A percentile compares a stretch with the other conserved stretches of the same genome.
Conservation (phyloP, 2,888 invertebrate species). For the Salpingus planirostris region DNA sequence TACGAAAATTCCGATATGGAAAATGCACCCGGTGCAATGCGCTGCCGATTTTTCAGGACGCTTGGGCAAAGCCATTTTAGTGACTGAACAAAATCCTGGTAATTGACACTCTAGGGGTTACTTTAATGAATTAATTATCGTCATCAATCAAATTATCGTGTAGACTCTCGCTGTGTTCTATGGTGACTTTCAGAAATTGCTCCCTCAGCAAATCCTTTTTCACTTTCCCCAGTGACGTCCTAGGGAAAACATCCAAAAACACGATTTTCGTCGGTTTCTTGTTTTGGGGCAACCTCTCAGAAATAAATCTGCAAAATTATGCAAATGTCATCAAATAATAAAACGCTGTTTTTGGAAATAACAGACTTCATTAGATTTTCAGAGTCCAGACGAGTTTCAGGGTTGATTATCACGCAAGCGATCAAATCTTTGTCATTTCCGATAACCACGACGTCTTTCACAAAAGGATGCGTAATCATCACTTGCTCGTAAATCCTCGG, state of each 20-base stretch:
- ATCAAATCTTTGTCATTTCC: constrained; percentile 23
- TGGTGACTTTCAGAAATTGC: constrained; percentile 16
- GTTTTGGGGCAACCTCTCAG: constrained; percentile 18
- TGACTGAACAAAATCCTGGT: no score
- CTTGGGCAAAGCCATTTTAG: no score
- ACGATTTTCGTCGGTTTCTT: constrained; percentile 23
- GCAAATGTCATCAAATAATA: constrained; percentile 4
- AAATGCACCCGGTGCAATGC: no score
- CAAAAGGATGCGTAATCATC: constrained; percentile 24
- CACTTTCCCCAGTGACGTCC: constrained; percentile 27
- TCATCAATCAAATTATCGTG: no score
- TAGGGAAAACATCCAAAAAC: constrained; percentile 28
- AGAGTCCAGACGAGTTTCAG: constrained; percentile 16
- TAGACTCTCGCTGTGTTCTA: constrained; percentile 21
- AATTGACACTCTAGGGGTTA: no score
- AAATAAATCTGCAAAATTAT: constrained; percentile 18
- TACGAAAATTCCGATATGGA: no score
- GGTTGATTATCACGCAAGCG: constrained; percentile 23
- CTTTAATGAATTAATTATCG: no score
- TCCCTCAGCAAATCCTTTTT: constrained; percentile 23
- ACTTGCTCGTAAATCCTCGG: constrained; percentile 27
- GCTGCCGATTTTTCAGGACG: no score
- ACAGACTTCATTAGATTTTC: constrained; percentile 22
- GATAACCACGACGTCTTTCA: constrained; percentile 26
- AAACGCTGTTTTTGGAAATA: constrained; percentile 1